Conservation (phyloP, 2,888 invertebrate genomes). For the Archips crataeganus region DNA sequence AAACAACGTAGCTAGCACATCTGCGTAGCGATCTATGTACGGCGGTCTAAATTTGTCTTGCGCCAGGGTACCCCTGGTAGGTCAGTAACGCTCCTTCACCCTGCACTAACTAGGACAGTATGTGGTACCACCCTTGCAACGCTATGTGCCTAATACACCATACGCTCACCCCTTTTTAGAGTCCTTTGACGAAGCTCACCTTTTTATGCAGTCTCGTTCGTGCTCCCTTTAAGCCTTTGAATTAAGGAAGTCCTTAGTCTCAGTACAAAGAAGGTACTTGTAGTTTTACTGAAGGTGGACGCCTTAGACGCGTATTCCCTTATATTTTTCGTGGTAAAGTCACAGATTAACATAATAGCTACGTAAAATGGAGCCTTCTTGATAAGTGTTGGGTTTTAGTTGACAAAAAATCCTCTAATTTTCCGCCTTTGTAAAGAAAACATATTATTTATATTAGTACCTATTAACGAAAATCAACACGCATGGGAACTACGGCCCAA, state of each 20-base stretch:
- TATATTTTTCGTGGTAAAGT: background rate
- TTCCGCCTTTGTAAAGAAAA: no score
- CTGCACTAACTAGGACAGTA: conserved; percentile 78
- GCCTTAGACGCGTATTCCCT: background rate
- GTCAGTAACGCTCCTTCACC: conserved; percentile 76
- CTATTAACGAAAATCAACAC: no score
- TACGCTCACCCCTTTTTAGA: conserved; percentile 18
- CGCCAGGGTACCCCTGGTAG: conserved; percentile 40
- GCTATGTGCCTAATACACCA: conserved; percentile 19
- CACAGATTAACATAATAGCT: no score
- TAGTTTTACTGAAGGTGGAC: background rate
- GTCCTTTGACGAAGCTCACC: conserved; percentile 17
- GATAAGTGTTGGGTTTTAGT: background rate
- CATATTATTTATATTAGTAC: no score
- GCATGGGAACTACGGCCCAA: no score
- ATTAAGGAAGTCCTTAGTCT: background rate
- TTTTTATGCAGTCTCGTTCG: conserved; percentile 17
- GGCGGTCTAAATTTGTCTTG: conserved; percentile 17
- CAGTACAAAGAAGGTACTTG: background rate
- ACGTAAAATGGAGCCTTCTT: background rate
- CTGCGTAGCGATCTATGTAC: conserved; percentile 12
- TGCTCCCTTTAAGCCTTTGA: background rate
- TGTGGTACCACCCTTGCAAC: conserved; percentile 52
- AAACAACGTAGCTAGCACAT: background rate
- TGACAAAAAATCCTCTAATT: no score